Conservation (phyloP, 2,797 vertebrate genomes). For the Cirrhinus molitorella region DNA sequence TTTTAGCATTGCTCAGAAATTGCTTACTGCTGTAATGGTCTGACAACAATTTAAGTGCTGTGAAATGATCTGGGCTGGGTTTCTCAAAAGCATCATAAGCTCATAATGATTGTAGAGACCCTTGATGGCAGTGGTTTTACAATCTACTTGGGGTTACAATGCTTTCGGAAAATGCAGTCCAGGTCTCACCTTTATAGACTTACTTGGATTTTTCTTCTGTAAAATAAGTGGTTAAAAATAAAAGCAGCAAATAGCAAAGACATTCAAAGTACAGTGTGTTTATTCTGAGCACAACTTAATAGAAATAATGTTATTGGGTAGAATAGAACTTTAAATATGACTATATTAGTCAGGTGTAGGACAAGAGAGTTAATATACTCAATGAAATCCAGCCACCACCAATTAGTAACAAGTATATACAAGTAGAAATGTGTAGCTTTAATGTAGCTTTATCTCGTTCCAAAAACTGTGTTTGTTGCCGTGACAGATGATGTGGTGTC, state of each 20-base stretch:
- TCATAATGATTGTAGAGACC: too few species aligned
- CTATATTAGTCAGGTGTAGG: too few species aligned
- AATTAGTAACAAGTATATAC: not conserved
- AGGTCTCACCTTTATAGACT: not conserved
- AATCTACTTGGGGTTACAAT: too few species aligned
- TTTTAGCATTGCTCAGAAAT: not conserved
- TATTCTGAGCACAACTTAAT: not conserved
- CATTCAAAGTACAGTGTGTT: not conserved
- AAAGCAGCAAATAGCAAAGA: not conserved
- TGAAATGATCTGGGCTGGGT: not conserved
- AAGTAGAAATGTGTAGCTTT: not conserved
- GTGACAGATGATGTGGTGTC: not conserved
- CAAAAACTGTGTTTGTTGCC: not conserved
- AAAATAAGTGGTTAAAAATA: not conserved
- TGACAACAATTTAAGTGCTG: not conserved
- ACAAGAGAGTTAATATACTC: not conserved
- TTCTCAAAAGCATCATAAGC: too few species aligned
- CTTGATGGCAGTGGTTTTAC: too few species aligned
- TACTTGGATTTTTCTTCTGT: not conserved
- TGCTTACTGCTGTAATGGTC: not conserved
- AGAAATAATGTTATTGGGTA: not conserved
- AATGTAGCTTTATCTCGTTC: too few species aligned
- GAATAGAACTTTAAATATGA: not conserved
- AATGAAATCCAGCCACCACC: not conserved
- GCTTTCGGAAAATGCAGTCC: too few species aligned